Evolutionary conservation across 2,113 vertebrate genomes (phyloP), one percentile per base, ranked within the genome.

Genomic region (Tricholaema leucomelas): DNA sequence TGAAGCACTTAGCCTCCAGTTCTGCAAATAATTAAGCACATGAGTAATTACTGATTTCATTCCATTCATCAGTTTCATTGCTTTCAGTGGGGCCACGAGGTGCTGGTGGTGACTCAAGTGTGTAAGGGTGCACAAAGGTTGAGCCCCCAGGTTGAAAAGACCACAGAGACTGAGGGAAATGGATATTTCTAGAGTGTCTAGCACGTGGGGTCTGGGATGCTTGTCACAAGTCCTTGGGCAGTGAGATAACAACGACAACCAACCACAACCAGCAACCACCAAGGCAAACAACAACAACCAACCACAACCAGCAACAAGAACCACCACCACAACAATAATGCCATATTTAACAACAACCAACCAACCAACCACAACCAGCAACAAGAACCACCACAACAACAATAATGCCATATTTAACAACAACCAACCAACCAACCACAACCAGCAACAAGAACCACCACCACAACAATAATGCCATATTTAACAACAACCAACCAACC

Each of bases 21-120:
- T 95, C 75, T 75, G 81, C 91, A 87, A 94, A 92, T 94, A 93
- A 93, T 95, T 91, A 95, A 94, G 92, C 84, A 91, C 87, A 93
- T 67, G 93, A 89, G 93, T 96, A 96, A 96, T 96, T 96, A 95
- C 81, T 64, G 84, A 85, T 92, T 83, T 94, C 38, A 36, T 77
- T 81, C 76, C 86, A 80, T 93, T 92, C 92, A 91, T 89, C 61
- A 58, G 75, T 33, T 61, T 38, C 82, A 87, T 78, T 93, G 93
- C 46, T 87, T 93, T 92, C 78, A 12, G 79, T 1, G 2, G 56
- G 87, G 87, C 46, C 7, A 4, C 3, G 64, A 3, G 7, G 52
- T 33, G 69, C 69, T 70, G 46, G 27, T n/a, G 38, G 73, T 81
- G 81, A 59, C 71, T 90, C 3, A 1, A 61, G 77, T 66, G 80